Evolutionary conservation across 2,797 vertebrate genomes (phyloP).

Genomic region (Hydrocynus forskahlii): DNA sequence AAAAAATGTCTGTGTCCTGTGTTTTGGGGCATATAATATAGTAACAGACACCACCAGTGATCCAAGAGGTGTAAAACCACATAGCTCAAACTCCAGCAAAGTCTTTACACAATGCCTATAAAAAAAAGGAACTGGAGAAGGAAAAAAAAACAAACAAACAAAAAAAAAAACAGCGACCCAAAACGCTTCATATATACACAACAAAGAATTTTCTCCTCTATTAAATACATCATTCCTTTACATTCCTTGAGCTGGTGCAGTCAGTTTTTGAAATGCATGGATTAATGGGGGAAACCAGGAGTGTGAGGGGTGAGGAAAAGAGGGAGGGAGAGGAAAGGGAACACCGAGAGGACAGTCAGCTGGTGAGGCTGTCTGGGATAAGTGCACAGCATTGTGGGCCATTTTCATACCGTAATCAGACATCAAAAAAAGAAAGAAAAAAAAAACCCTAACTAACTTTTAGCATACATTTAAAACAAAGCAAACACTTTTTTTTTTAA

Average conservation of each 20-base stretch:
- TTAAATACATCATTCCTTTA: slow-evolving; percentile 59
- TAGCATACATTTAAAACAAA: slow-evolving; percentile 38
- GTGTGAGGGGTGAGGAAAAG: neutral
- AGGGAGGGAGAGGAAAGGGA: slow-evolving; percentile 28
- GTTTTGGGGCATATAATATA: neutral
- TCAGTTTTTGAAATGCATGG: slow-evolving; percentile 37
- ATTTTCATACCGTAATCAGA: slow-evolving; percentile 10
- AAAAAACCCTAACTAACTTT: slow-evolving; percentile 35
- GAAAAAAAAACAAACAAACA: neutral
- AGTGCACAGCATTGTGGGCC: slow-evolving; percentile 57
- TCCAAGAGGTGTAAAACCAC: slow-evolving; percentile 8
- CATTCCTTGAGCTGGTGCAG: slow-evolving; percentile 61
- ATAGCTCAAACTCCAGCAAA: slow-evolving; percentile 37
- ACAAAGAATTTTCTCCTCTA: slow-evolving; percentile 32
- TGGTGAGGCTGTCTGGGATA: slow-evolving; percentile 39
- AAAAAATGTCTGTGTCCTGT: neutral
- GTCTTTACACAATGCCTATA: slow-evolving; percentile 21
- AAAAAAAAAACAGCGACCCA: slow-evolving; percentile 35
- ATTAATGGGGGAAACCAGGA: neutral
- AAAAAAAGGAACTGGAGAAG: neutral
- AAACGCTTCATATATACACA: slow-evolving; percentile 54
- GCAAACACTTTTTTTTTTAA: slow-evolving; percentile 24
- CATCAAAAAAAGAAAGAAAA: slow-evolving; percentile 55
- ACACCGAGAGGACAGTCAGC: slow-evolving; percentile 37
- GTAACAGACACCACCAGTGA: slow-evolving; percentile 20